Evolutionary conservation across 92 coral and sea anemone species (phyloP), one percentile per base, ranked within the genome.

Genomic region (Actinernus sp.): DNA sequence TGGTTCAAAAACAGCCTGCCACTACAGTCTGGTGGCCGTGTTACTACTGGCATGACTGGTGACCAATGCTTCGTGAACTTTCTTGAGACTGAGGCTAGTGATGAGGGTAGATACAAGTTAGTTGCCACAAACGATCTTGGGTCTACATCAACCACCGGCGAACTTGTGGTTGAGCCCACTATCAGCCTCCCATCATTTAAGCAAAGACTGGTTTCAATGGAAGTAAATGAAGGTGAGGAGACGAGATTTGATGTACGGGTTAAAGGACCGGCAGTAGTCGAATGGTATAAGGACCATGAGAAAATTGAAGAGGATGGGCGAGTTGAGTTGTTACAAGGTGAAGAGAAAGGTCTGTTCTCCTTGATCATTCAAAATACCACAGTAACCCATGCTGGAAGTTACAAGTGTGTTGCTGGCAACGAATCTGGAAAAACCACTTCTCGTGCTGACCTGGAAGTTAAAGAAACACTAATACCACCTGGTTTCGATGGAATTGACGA

Each of bases 191-290:
- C 99, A 0, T 84, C 89, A 32, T 95, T 95, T 63, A 80, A 83
- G 55, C 97, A 87, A 50, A 79, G 97, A 65, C 84, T 95, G 38
- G 82, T 86, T 26, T 95, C 85, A 57, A 48, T 84, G 23, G 99
- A 95, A 82, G 89, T 86, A 6, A 91, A 88, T 23, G 99, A 95
- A 34, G 95, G 97, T 36, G 90, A 97, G 19, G 99, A 97, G 61
- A 85, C 99, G 20, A 79, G 81, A 29, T 88, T 95, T 64, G 94
- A 85, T 65, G 95, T 95, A 43, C 81, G 84, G 16, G 89, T 95
- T 26, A 90, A 84, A 0, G 76, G 79, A 50, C 92, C 97, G 12
- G 95, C 93, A 1, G 67, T 54, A 53, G 76, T 91, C 13, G 76
- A 80, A 44, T 94, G 98, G 98, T 88, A 70, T 58, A 64, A 78